Percentiles rank a stretch among this genome's conserved stretches.
Conservation (phyloP, 2,888 invertebrate genomes). For the Melanostoma scalare region DNA sequence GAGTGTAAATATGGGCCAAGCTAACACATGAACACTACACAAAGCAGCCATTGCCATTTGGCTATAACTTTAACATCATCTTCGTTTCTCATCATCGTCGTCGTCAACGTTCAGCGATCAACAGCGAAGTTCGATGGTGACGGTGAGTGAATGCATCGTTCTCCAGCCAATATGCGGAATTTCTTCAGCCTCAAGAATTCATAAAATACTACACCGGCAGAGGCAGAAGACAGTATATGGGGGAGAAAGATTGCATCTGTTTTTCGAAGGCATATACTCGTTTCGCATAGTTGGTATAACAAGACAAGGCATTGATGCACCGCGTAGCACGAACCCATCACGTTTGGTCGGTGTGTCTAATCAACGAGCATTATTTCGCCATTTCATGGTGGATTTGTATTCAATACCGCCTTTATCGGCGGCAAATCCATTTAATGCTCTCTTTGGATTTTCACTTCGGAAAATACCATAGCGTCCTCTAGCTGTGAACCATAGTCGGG, state of each 20-base stretch:
- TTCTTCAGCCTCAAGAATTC: slow-evolving; percentile 30
- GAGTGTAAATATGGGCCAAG: slow-evolving; percentile 67
- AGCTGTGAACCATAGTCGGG: slow-evolving; percentile 62
- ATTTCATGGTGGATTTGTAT: slow-evolving; percentile 71
- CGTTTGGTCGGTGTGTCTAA: slow-evolving; percentile 70
- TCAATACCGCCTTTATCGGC: slow-evolving; percentile 70
- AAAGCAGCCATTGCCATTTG: slow-evolving; percentile 50
- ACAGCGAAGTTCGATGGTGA: slow-evolving; percentile 13
- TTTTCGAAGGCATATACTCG: slow-evolving; percentile 1
- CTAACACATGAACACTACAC: slow-evolving; percentile 21
- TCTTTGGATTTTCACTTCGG: not conserved
- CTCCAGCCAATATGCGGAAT: slow-evolving; percentile 57
- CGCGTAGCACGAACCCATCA: slow-evolving; percentile 54
- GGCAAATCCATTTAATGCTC: slow-evolving; percentile 64
- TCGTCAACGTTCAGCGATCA: slow-evolving; percentile 1
- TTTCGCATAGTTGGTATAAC: slow-evolving; percentile 6
- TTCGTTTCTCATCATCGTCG: not conserved
- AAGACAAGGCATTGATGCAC: slow-evolving; percentile 60
- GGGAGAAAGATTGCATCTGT: slow-evolving; percentile 61
- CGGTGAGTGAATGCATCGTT: slow-evolving; percentile 53
- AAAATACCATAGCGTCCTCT: slow-evolving; percentile 44
- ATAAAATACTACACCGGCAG: slow-evolving; percentile 23
- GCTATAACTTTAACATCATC: slow-evolving; percentile 43
- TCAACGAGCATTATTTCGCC: slow-evolving; percentile 73
- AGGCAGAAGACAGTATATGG: slow-evolving; percentile 22